Percentiles rank a stretch among this genome's conserved stretches.
Conservation (phyloP, 1,140 invertebrate species). For the Drosophila leontia region DNA sequence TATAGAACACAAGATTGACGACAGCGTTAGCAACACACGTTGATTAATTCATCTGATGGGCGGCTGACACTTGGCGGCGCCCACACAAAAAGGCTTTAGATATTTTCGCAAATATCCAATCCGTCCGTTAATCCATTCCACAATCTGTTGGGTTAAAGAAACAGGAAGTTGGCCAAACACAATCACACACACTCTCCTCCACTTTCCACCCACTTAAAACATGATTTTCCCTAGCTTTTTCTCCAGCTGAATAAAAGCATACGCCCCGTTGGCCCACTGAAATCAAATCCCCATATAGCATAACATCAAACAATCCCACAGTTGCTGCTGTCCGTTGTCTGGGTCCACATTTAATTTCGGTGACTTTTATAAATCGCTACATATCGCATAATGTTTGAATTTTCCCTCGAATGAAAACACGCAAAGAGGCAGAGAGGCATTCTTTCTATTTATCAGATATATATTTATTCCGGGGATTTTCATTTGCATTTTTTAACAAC, state of each 20-base stretch:
- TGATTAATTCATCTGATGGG: conserved; percentile 81
- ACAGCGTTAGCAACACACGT: conserved; percentile 68
- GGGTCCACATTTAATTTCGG: conserved; percentile 68
- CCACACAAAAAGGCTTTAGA: conserved; percentile 46
- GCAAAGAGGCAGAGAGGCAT: conserved; percentile 14
- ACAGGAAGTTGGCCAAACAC: conserved; percentile 59
- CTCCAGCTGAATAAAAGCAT: conserved; percentile 46
- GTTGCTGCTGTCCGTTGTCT: conserved; percentile 76
- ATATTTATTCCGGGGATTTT: conserved; percentile 13
- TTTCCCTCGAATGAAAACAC: conserved; percentile 17
- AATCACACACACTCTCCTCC: background rate
- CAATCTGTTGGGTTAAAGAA: conserved; percentile 21
- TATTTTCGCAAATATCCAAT: conserved; percentile 65
- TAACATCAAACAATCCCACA: conserved; percentile 76
- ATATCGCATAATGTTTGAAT: conserved; percentile 72
- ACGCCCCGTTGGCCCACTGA: conserved; percentile 36
- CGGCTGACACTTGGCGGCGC: conserved; percentile 62
- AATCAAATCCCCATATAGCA: conserved; percentile 81
- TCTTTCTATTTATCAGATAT: conserved; percentile 61
- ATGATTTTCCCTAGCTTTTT: background rate
- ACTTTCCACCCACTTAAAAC: conserved; percentile 15
- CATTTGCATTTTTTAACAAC: conserved; percentile 4
- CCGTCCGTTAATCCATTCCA: conserved; percentile 37
- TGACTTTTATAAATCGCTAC: conserved; percentile 84
- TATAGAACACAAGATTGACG: conserved; percentile 67